These are phyloP conservation scores for Lates calcarifer DNA, from an alignment of 2,113 vertebrate species.

Conservation along the genomic window DNA sequence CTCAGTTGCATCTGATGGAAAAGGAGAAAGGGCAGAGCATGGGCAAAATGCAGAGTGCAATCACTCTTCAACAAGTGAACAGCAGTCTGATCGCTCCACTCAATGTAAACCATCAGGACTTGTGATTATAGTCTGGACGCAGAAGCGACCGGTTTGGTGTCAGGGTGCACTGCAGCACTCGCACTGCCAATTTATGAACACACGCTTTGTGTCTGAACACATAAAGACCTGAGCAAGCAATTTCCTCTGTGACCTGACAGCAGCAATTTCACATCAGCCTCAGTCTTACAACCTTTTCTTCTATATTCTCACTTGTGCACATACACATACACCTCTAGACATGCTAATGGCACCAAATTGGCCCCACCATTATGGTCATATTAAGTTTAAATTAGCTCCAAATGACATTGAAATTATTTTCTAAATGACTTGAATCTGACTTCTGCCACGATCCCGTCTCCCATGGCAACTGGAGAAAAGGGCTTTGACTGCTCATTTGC, in stretches of 20 bases:
- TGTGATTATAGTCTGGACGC: constrained; percentile 52
- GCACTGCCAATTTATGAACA: constrained; percentile 65
- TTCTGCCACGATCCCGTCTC: constrained; percentile 63
- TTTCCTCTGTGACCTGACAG: constrained; percentile 62
- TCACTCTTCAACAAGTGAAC: constrained; percentile 45
- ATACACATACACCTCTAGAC: constrained; percentile 55
- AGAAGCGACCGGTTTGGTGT: constrained; percentile 25
- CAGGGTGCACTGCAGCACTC: constrained; percentile 43
- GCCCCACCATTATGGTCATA: constrained; percentile 73
- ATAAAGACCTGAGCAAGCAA: constrained; percentile 70
- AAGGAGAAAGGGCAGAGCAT: constrained; percentile 5
- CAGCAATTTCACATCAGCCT: constrained; percentile 66
- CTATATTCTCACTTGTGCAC: constrained; percentile 38
- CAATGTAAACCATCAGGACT: constrained; percentile 52
- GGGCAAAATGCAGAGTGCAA: constrained; percentile 17
- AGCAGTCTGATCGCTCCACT: constrained; percentile 40
- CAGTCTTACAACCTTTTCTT: constrained; percentile 58
- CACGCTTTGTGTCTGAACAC: constrained; percentile 67
- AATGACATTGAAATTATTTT: constrained; percentile 78
- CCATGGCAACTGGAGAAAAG: constrained; percentile 64
- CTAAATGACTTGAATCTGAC: constrained; percentile 74
- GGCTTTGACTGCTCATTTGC: constrained; percentile 55
- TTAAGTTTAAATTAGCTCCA: constrained; percentile 76
- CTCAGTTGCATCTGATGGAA: background rate
- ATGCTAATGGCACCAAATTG: constrained; percentile 73